phyloP scores from a whole-genome alignment of 1,140 invertebrate genomes.

The Philopotamus ludificatus region DNA sequence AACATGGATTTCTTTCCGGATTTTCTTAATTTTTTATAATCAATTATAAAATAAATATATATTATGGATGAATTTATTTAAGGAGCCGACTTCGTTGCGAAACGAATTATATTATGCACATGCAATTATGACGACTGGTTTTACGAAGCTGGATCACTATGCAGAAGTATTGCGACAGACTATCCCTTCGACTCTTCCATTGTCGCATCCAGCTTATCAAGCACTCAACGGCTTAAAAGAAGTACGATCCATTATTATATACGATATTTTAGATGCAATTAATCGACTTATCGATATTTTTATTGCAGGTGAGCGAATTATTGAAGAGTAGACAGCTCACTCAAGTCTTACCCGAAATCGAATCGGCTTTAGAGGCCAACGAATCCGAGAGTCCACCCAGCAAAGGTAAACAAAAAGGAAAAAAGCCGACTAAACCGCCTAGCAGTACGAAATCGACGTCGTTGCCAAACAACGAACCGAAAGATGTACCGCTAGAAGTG shows the following conservation, averaged over 20 bases:
- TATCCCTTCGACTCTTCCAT: constrained; percentile 5
- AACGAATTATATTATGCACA: constrained; percentile 32
- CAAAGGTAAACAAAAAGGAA: not conserved
- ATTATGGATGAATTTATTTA: no score
- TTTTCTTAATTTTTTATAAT: constrained; percentile 55
- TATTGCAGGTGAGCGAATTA: constrained; percentile 27
- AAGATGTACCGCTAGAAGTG: constrained; percentile 29
- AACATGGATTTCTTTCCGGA: no score
- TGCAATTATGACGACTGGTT: constrained; percentile 28
- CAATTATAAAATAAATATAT: not conserved
- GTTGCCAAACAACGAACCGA: not conserved
- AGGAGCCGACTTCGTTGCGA: constrained; percentile 26
- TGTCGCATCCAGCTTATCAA: constrained; percentile 21
- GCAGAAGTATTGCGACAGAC: constrained; percentile 14
- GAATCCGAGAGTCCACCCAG: constrained; percentile 10
- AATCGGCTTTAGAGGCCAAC: constrained; percentile 36
- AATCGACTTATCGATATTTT: not conserved
- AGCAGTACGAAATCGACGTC: not conserved
- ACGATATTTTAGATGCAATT: not conserved
- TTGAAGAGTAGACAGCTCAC: constrained; percentile 26
- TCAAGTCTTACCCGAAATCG: constrained; percentile 21
- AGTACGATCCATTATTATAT: constrained; percentile 12
- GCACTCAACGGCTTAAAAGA: constrained; percentile 33
- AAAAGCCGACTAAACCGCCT: not conserved
- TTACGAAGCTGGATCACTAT: constrained; percentile 28